phyloP scores from a whole-genome alignment of 2,888 invertebrate species.

The Bombylius discolor region DNA sequence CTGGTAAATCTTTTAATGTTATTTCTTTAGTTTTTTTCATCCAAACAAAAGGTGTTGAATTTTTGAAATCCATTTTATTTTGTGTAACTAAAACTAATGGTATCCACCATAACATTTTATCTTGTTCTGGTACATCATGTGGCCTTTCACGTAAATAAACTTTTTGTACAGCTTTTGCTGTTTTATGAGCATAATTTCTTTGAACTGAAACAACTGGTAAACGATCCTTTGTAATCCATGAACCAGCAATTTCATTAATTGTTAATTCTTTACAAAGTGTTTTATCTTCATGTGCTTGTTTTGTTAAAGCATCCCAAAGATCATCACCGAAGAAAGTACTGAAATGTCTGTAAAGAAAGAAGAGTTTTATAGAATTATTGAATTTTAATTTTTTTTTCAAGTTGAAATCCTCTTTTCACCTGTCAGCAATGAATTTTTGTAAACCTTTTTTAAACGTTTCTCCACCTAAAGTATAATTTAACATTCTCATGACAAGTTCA shows the following conservation, averaged over 20 bases:
- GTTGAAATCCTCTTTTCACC: conserved; percentile 27
- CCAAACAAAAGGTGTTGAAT: conserved; percentile 48
- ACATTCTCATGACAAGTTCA: conserved; percentile 75
- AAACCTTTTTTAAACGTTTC: conserved; percentile 61
- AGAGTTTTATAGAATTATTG: background rate
- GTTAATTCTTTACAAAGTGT: conserved; percentile 43
- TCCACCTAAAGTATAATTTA: conserved; percentile 71
- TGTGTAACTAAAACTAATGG: conserved; percentile 51
- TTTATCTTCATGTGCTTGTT: conserved; percentile 48
- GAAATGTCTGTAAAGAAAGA: conserved; percentile 42
- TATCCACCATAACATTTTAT: conserved; percentile 60
- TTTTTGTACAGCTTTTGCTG: conserved; percentile 47
- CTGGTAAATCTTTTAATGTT: conserved; percentile 42
- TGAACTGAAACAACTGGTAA: conserved; percentile 60
- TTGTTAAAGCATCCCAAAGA: conserved; percentile 61
- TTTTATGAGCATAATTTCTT: conserved; percentile 51
- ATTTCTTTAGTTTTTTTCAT: conserved; percentile 46
- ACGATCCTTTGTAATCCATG: conserved; percentile 72
- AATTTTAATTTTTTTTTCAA: background rate
- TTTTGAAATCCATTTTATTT: conserved; percentile 45
- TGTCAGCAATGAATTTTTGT: conserved; percentile 51
- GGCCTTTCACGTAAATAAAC: conserved; percentile 60
- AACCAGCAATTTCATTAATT: conserved; percentile 57
- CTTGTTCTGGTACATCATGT: conserved; percentile 57
- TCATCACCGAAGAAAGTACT: conserved; percentile 67